Percentiles rank a stretch among this genome's conserved stretches.
phyloP scores from a whole-genome alignment of 2,113 vertebrate species.

The Microcebus murinus region DNA sequence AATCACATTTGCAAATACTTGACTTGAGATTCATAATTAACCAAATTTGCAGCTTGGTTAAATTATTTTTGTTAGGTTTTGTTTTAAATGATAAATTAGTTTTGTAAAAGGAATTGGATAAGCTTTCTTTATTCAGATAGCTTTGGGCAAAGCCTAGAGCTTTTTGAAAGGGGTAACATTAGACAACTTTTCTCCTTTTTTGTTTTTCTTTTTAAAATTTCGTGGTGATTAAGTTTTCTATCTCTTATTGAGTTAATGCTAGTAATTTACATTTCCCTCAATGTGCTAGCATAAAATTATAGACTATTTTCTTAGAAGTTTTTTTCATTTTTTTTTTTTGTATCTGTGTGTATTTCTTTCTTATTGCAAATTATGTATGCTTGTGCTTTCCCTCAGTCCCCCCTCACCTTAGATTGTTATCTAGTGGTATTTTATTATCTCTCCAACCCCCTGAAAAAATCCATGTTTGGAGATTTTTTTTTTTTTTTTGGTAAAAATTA shows the following conservation, averaged over 20 bases:
- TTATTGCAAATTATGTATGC: neutral
- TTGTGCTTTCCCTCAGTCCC: neutral
- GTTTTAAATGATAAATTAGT: slow-evolving; percentile 24
- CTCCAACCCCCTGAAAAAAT: neutral
- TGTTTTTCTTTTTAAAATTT: neutral
- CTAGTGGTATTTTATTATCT: slow-evolving; percentile 16
- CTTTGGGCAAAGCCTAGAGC: neutral
- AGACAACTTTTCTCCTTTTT: neutral
- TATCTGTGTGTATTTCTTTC: neutral
- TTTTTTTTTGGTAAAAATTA: neutral
- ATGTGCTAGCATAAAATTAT: neutral
- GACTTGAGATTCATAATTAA: slow-evolving; percentile 30
- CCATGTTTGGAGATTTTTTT: neutral
- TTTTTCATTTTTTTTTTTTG: neutral
- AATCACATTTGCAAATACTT: slow-evolving; percentile 18
- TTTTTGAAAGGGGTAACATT: slow-evolving; percentile 11
- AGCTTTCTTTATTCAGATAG: slow-evolving; percentile 3
- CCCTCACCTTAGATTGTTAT: neutral
- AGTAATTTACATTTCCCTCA: neutral
- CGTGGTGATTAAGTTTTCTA: neutral
- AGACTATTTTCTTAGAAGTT: neutral
- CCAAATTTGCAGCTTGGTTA: neutral
- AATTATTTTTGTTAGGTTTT: slow-evolving; percentile 38
- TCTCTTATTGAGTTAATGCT: neutral
- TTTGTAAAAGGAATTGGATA: slow-evolving; percentile 9